Evolutionary conservation across 1,140 invertebrate species (phyloP).

Genomic region (Sinonovacula constricta): DNA sequence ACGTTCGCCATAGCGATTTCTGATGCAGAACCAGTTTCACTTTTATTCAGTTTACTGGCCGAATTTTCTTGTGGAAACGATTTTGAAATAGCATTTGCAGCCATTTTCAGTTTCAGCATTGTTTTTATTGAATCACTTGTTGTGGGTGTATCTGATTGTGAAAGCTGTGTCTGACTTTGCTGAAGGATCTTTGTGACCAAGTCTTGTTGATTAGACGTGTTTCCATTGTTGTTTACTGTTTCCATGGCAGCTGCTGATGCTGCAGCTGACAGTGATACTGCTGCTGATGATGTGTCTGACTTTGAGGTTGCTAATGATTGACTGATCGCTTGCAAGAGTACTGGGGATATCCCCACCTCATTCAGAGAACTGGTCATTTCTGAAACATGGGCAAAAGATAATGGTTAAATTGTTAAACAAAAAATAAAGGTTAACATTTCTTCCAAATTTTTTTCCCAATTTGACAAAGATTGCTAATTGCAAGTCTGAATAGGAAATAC

Average conservation of each 20-base stretch:
- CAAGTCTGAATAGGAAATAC: no score
- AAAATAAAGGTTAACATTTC: no score
- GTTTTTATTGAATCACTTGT: constrained; percentile 29
- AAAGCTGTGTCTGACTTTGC: not conserved
- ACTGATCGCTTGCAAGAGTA: constrained; percentile 76
- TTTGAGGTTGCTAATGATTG: constrained; percentile 66
- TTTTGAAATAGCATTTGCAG: constrained; percentile 19
- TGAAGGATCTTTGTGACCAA: constrained; percentile 23
- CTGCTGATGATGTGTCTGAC: constrained; percentile 7
- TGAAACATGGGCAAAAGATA: constrained; percentile 49
- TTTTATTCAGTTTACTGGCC: constrained; percentile 1
- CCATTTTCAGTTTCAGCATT: constrained; percentile 35
- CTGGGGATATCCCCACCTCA: constrained; percentile 77
- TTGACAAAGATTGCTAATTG: no score
- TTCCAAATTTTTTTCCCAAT: no score
- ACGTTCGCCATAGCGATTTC: constrained; percentile 61
- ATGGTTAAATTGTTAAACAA: no score
- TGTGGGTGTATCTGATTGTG: constrained; percentile 12
- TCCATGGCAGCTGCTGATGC: constrained; percentile 44
- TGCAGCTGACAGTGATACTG: constrained; percentile 11
- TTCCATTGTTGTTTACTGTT: constrained; percentile 18
- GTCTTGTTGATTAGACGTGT: constrained; percentile 14
- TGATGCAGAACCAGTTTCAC: constrained; percentile 13
- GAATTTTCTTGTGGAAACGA: not conserved
- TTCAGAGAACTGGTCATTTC: constrained; percentile 60